Percentiles rank a stretch among this genome's conserved stretches.
phyloP scores from a whole-genome alignment of 2,888 invertebrate species.

The Lasioglossum vierecki region DNA sequence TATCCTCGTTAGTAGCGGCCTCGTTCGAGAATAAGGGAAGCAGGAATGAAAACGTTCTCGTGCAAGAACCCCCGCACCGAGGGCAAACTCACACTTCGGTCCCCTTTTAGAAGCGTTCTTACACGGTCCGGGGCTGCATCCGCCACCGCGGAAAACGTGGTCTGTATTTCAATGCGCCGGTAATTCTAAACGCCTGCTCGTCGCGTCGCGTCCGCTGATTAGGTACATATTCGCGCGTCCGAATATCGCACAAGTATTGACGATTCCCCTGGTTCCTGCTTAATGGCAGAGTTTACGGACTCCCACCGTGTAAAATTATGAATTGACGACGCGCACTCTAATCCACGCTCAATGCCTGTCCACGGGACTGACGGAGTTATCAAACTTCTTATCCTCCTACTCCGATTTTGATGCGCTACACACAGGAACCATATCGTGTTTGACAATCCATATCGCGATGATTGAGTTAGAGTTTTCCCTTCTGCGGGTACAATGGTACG shows the following conservation, averaged over 20 bases:
- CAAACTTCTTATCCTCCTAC: neutral
- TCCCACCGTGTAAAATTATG: neutral
- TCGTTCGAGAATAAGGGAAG: slow-evolving; percentile 26
- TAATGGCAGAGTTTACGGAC: slow-evolving; percentile 22
- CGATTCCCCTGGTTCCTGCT: slow-evolving; percentile 1
- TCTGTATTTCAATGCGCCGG: slow-evolving; percentile 47
- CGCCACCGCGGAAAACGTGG: slow-evolving; percentile 21
- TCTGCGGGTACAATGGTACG: too few species aligned
- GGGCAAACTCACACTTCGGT: slow-evolving; percentile 38
- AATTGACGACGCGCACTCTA: neutral
- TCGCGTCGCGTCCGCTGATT: slow-evolving; percentile 31
- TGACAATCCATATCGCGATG: neutral
- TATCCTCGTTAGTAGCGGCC: slow-evolving; percentile 31
- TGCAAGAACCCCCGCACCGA: slow-evolving; percentile 16
- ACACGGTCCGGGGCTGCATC: slow-evolving; percentile 10
- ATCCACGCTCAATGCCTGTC: neutral
- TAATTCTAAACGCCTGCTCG: slow-evolving; percentile 42
- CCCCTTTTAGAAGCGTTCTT: slow-evolving; percentile 34
- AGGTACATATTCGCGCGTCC: slow-evolving; percentile 31
- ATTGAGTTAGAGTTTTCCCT: neutral
- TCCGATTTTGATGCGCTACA: neutral
- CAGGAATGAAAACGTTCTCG: slow-evolving; percentile 31
- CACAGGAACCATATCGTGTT: neutral
- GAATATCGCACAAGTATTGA: slow-evolving; percentile 42
- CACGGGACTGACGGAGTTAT: neutral